Evolutionary conservation across 2,113 vertebrate species (phyloP), one percentile per base, ranked within the genome.

Genomic region (Muscicapa adusta): DNA sequence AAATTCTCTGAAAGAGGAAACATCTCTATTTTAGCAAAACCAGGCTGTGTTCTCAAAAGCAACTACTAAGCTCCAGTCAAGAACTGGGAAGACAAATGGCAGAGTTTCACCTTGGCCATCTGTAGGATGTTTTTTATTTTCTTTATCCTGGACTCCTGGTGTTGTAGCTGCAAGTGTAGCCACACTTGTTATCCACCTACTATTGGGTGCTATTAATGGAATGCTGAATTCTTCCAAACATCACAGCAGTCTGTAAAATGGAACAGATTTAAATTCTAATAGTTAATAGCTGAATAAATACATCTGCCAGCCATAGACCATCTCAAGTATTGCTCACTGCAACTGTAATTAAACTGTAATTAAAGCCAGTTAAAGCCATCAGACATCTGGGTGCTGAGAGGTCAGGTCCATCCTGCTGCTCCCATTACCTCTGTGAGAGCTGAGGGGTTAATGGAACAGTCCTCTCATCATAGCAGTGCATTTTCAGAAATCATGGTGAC

Each of bases 211-310:
- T 47, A 5, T 67, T 51, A 74, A 95, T 88, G 74, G 45, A 50
- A 19, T 78, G 12, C 20, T 58, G 79, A 53, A 82, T 50, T 91
- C 63, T 67, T 50, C 61, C 51, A 66, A 66, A 45, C 24, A 20
- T 58, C 74, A 26, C 54, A 79, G 84, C 76, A 62, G 43, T 50
- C 85, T 75, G 42, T 47, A 75, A 51, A 70, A 56, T 9, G 73
- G 67, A 85, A 72, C 45, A 65, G 60, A 60, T 95, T 76, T 79
- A 70, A 82, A 82, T 85, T 70, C 66, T 85, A 62, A 47, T 68
- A 92, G 66, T 87, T 92, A 91, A 81, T 68, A 85, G 77, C 74
- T 66, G 77, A 76, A 85, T 75, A 92, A 89, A 73, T 29, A 67
- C 12, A 61, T 81, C 65, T 91, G 74, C 57, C 45, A 36, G 38